Percentiles rank a stretch among this genome's conserved stretches.
Evolutionary conservation across 2,888 invertebrate genomes (phyloP).

Genomic region (Cosmia pyralina): DNA sequence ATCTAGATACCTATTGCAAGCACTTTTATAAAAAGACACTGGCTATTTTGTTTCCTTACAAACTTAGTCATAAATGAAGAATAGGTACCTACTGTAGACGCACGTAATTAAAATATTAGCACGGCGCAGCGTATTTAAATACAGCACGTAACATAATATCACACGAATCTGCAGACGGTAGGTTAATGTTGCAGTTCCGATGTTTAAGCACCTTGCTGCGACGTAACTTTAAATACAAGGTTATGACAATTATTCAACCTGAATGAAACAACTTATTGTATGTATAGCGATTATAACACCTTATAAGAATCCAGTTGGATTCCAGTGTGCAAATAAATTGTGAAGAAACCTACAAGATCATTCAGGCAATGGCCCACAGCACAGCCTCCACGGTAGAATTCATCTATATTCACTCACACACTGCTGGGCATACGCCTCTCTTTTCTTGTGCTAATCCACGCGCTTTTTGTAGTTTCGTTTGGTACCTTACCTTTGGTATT

Average conservation of each 20-base stretch:
- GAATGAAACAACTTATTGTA: constrained; percentile 38
- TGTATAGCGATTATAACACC: constrained; percentile 42
- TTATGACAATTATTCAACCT: constrained; percentile 41
- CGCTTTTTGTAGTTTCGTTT: no score
- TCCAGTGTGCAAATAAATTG: constrained; percentile 38
- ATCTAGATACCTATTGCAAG: background rate
- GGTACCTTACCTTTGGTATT: no score
- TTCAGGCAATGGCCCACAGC: background rate
- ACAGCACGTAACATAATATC: constrained; percentile 1
- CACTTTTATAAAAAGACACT: constrained; percentile 2
- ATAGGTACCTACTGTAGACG: background rate
- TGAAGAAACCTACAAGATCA: background rate
- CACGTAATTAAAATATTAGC: constrained; percentile 37
- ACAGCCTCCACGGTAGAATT: background rate
- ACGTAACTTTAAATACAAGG: constrained; percentile 30
- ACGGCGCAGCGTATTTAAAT: constrained; percentile 13
- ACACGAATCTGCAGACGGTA: constrained; percentile 20
- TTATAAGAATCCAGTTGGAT: constrained; percentile 52
- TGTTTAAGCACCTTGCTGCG: constrained; percentile 36
- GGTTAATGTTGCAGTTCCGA: constrained; percentile 26
- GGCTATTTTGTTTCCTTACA: constrained; percentile 10
- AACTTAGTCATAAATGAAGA: constrained; percentile 1
- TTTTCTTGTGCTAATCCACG: no score
- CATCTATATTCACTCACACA: background rate
- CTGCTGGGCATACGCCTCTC: no score